phyloP scores from a whole-genome alignment of 2,888 invertebrate genomes.

The Drosophila nigricruria region DNA sequence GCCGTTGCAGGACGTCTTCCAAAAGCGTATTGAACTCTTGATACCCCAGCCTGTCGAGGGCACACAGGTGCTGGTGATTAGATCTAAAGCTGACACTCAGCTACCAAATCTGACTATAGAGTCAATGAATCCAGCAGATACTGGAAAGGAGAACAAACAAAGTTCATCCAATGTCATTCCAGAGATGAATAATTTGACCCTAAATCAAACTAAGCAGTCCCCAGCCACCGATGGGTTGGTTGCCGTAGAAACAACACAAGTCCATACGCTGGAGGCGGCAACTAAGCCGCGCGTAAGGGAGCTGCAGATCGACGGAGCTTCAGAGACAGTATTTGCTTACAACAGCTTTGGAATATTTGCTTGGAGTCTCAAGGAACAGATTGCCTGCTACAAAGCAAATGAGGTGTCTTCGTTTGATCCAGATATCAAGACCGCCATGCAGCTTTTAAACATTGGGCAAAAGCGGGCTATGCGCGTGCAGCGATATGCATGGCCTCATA shows the following conservation, averaged over 20 bases:
- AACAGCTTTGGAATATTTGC: constrained; percentile 21
- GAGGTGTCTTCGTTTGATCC: constrained; percentile 1
- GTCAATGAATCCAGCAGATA: background rate
- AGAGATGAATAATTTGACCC: too few species aligned
- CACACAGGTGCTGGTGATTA: constrained; percentile 20
- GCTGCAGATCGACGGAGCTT: background rate
- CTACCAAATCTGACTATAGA: background rate
- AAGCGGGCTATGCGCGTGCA: constrained; percentile 27
- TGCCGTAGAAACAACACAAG: too few species aligned
- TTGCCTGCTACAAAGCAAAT: constrained; percentile 10
- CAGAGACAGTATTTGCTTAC: background rate
- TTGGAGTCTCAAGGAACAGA: constrained; percentile 10
- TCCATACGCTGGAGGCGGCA: background rate
- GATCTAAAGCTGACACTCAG: background rate
- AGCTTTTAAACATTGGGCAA: background rate
- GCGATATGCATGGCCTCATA: constrained; percentile 55
- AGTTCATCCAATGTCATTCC: too few species aligned
- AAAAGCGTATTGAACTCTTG: constrained; percentile 23
- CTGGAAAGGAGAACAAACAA: background rate
- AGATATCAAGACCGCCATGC: constrained; percentile 6
- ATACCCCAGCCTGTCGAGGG: background rate
- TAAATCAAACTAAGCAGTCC: too few species aligned
- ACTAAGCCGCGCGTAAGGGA: background rate
- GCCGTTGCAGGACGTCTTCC: constrained; percentile 30
- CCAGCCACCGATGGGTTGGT: too few species aligned